Percentiles rank a stretch among this genome's conserved stretches.
phyloP scores from a whole-genome alignment of 2,888 invertebrate species.

The Griposia aprilina region DNA sequence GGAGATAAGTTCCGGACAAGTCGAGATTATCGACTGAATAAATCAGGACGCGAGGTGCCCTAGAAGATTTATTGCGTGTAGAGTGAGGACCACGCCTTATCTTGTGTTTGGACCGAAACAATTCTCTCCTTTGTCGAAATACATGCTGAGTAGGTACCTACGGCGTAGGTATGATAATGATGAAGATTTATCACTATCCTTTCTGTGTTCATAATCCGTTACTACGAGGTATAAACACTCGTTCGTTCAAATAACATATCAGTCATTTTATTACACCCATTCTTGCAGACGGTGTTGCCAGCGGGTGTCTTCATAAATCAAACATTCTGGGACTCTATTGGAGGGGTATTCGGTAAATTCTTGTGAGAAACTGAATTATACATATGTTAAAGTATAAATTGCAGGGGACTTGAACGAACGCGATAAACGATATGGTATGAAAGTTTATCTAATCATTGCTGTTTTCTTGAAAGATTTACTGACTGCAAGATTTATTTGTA shows the following conservation, averaged over 20 bases:
- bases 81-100: constrained; percentile 73
- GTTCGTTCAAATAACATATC: constrained; percentile 54
- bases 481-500: background rate
- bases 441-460: background rate
- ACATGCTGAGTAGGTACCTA: constrained; percentile 16
- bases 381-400: constrained; percentile 37
- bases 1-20: constrained; percentile 76
- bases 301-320: constrained; percentile 57
- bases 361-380: constrained; percentile 41
- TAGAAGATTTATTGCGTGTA: constrained; percentile 77
- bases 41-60: constrained; percentile 78
- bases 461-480: background rate
- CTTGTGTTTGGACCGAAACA: constrained; percentile 72
- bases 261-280: constrained; percentile 48
- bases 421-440: constrained; percentile 15
- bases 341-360: constrained; percentile 33
- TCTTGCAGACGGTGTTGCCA: constrained; percentile 40
- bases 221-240: constrained; percentile 34
- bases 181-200: constrained; percentile 55
- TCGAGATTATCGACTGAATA: constrained; percentile 81
- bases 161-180: constrained; percentile 46
- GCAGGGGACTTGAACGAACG: constrained; percentile 15
- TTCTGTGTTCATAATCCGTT: constrained; percentile 42
- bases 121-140: constrained; percentile 61
- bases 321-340: constrained; percentile 37